A percentile compares a stretch with the other conserved stretches of the same genome.
Evolutionary conservation across 53 echinoderm and acorn worm genomes (phyloP).

Genomic region (Stichopus horrens): DNA sequence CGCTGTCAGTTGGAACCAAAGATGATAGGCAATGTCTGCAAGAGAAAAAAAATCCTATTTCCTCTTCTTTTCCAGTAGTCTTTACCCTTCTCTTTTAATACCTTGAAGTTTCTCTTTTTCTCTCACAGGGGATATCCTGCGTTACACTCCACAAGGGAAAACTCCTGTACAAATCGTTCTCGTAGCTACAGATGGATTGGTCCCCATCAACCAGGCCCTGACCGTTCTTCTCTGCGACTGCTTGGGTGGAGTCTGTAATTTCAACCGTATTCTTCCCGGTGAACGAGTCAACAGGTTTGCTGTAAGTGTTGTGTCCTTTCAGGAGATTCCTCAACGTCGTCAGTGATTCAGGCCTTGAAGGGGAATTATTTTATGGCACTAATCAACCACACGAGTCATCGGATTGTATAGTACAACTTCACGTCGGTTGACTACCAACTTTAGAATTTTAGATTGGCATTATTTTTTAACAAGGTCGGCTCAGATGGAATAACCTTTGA

Average conservation of each 20-base stretch:
- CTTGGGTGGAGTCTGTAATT: constrained; percentile 32
- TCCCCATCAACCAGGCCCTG: not conserved
- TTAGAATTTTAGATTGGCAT: too few species aligned
- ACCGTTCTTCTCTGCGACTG: constrained; percentile 37
- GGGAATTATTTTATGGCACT: too few species aligned
- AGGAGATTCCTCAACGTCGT: too few species aligned
- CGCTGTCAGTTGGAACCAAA: too few species aligned
- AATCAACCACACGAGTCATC: too few species aligned
- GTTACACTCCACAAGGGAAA: constrained; percentile 23
- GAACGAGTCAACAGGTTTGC: constrained; percentile 28
- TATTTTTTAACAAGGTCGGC: too few species aligned
- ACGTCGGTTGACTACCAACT: too few species aligned
- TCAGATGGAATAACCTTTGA: too few species aligned
- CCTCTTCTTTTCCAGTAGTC: not conserved
- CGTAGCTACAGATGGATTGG: constrained; percentile 25
- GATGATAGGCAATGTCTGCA: too few species aligned
- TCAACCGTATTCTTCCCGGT: constrained; percentile 6
- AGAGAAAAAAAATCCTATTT: too few species aligned
- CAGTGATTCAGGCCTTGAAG: too few species aligned
- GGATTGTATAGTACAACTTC: too few species aligned
- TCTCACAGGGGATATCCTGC: constrained; percentile 33
- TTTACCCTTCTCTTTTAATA: not conserved
- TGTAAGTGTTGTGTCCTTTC: not conserved
- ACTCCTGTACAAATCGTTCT: not conserved
- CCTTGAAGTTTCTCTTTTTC: not conserved